phyloP scores from a whole-genome alignment of 1,140 invertebrate species.

The Medauroidea extradentata region DNA sequence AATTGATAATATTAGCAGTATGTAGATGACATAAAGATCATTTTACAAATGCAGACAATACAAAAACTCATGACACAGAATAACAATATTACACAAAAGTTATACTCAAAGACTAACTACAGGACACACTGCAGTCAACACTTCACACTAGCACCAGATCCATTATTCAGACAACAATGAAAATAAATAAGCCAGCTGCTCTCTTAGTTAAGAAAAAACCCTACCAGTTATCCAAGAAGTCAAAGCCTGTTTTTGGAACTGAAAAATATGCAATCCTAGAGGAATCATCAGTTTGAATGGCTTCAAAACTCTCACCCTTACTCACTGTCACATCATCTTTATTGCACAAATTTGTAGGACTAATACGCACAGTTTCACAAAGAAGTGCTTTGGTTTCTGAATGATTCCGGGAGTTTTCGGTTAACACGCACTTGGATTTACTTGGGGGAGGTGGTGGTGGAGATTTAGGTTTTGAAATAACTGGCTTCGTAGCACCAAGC shows the following conservation, averaged over 20 bases:
- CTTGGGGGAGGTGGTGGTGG: slow-evolving; percentile 23
- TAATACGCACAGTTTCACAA: slow-evolving; percentile 40
- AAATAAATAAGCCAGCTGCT: no score
- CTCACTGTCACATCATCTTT: slow-evolving; percentile 31
- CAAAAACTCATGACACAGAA: no score
- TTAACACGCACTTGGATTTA: slow-evolving; percentile 1
- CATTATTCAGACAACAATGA: no score
- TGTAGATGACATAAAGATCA: no score
- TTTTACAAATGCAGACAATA: no score
- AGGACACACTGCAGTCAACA: no score
- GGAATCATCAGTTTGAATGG: slow-evolving; percentile 16
- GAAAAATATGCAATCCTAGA: slow-evolving; percentile 34
- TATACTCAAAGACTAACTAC: no score
- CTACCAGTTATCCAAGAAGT: slow-evolving; percentile 70
- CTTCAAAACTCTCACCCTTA: slow-evolving; percentile 15
- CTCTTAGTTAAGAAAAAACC: no score
- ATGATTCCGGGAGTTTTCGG: background rate
- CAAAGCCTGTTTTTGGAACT: slow-evolving; percentile 68
- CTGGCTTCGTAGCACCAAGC: background rate
- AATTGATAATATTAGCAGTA: no score
- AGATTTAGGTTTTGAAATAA: slow-evolving; percentile 38
- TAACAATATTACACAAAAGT: no score
- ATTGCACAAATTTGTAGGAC: slow-evolving; percentile 34
- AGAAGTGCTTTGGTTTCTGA: slow-evolving; percentile 37
- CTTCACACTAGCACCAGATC: no score